Base-by-base conservation (phyloP, 2,113 vertebrate genomes). In the Esox niger region DNA sequence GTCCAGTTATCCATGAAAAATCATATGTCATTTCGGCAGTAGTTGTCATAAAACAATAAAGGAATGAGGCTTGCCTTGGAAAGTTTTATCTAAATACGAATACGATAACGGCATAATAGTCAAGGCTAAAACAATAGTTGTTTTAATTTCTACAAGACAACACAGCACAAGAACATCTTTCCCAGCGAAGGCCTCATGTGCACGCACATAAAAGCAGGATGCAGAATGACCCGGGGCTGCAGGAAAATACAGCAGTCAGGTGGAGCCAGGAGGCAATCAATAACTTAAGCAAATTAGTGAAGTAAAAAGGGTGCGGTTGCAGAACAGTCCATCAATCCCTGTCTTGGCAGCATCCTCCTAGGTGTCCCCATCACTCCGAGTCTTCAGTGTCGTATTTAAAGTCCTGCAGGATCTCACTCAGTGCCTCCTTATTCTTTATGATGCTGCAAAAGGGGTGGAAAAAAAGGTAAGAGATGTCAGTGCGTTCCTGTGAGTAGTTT, bases 301-400 rank as follows among this genome's bases (percentile, higher is more conserved):
- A 52, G 21, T 52, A 52, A 11, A 52, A 25, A 55, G 33, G n/a
- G n/a, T 17, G 10, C 46, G 26, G 52, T 29, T 10, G 32, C 47
- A 33, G 47, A 15, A 43, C 25, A 30, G 60, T 64, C 68, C 13
- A 65, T 79, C 74, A 60, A 62, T 74, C 35, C 60, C 63, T 70
- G 64, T 75, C 64, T 70, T 20, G 11, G 68, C n/a, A 78, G 81
- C 65, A 31, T 66, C 79, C 87, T 87, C 76, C 79, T 63, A 79
- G 83, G 87, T 83, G 8, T 17, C 27, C 46, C 65, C 21, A 74
- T 96, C 93, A 96, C 79, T 95, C 91, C 7, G 74, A 86, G 85
- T 96, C 95, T 86, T 99, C 97, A 0, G 94, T 95, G 89, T 99
- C 96, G 72, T 95, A 98, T 87, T 94, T 98, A 81, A 98, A 95